phyloP scores from a whole-genome alignment of 2,888 invertebrate species.

The Rhimphoctona megacephalus region DNA sequence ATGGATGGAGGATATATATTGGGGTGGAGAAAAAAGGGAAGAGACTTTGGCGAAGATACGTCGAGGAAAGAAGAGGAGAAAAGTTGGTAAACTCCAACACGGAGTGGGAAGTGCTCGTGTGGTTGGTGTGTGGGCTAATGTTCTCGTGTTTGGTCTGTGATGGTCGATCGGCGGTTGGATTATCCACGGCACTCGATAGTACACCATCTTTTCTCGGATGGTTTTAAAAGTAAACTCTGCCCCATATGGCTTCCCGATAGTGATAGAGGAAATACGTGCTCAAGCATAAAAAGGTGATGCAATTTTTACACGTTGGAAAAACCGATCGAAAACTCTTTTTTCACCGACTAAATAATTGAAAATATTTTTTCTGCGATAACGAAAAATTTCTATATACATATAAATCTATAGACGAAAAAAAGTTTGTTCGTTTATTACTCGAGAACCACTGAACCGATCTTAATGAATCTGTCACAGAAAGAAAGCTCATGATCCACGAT shows the following conservation, averaged over 20 bases:
- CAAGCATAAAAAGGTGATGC: neutral
- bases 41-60: conserved; percentile 2
- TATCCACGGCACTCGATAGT: conserved; percentile 25
- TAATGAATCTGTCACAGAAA: no score
- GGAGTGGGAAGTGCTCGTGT: conserved; percentile 49
- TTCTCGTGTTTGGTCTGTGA: conserved; percentile 5
- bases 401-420: no score
- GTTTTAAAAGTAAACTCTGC: conserved; percentile 38
- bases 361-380: neutral
- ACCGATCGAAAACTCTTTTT: neutral
- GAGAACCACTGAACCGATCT: no score
- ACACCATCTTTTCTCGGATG: conserved; percentile 41
- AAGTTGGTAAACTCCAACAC: conserved; percentile 38
- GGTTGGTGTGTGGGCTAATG: conserved; percentile 10
- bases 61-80: conserved; percentile 6
- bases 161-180: conserved; percentile 48
- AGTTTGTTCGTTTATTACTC: no score
- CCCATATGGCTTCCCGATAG: conserved; percentile 11
- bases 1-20: conserved; percentile 29
- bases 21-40: neutral
- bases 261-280: conserved; percentile 36
- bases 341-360: neutral
- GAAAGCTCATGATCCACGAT: no score
- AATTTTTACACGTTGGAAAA: neutral
- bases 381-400: neutral